phyloP scores from a whole-genome alignment of 2,888 invertebrate species.

The Rotaria magnacalcarata region DNA sequence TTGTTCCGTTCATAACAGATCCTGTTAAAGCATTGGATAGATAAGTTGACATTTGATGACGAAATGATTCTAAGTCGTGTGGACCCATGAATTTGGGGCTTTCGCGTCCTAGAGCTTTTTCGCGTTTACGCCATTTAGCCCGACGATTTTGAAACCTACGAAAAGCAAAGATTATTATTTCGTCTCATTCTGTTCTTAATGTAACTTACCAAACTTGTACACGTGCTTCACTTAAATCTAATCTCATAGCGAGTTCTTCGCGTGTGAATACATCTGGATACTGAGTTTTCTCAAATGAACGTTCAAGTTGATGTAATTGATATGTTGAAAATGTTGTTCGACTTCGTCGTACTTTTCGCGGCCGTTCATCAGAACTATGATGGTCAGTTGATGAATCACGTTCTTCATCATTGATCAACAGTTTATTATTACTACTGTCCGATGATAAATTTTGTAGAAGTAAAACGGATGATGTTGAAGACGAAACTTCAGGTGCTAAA shows the following conservation, averaged over 20 bases:
- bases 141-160: constrained; percentile 45
- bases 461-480: not conserved
- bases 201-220: constrained; percentile 53
- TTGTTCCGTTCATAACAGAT: not conserved
- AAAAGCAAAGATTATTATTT: not conserved
- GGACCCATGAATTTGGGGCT: not conserved
- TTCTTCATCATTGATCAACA: not conserved
- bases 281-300: constrained; percentile 90
- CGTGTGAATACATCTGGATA: constrained; percentile 90
- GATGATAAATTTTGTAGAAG: not conserved
- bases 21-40: constrained; percentile 32
- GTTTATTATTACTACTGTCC: not conserved
- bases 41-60: constrained; percentile 35
- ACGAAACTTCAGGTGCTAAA: not conserved
- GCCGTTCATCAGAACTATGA: not conserved
- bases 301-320: constrained; percentile 86
- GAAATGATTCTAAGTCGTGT: constrained; percentile 14
- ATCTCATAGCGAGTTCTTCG: constrained; percentile 60
- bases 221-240: constrained; percentile 59
- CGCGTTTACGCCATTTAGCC: constrained; percentile 45
- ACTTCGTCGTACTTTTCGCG: constrained; percentile 70
- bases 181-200: too few relatives aligned
- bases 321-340: constrained; percentile 91
- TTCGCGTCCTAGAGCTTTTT: constrained; percentile 37
- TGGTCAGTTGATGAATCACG: constrained; percentile 24